phyloP scores from a whole-genome alignment of 1,140 invertebrate species.

The Drosophila santomea region DNA sequence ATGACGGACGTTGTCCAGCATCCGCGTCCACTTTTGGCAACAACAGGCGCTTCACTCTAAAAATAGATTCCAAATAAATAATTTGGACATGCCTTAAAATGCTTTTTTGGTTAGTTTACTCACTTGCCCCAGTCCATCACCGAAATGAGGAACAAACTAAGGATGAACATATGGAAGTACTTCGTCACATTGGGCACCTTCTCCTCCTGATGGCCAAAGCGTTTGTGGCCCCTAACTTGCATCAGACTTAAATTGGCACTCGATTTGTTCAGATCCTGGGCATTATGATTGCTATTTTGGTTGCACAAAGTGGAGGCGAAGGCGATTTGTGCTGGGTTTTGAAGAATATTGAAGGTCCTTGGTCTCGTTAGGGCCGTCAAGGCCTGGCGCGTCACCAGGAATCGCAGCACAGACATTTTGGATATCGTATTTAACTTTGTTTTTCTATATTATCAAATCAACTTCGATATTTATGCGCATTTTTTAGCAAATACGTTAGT shows the following conservation, averaged over 20 bases:
- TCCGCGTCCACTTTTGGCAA: conserved; percentile 84
- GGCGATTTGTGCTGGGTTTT: conserved; percentile 31
- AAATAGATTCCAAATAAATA: conserved; percentile 51
- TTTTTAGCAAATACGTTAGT: conserved; percentile 16
- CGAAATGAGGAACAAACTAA: conserved; percentile 66
- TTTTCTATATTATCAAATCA: conserved; percentile 25
- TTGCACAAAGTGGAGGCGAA: conserved; percentile 41
- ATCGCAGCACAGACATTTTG: conserved; percentile 68
- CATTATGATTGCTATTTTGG: conserved; percentile 16
- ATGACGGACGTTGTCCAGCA: conserved; percentile 55
- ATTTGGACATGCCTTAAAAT: background rate
- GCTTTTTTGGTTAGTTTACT: conserved; percentile 45
- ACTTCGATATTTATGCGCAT: conserved; percentile 48
- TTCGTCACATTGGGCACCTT: conserved; percentile 78
- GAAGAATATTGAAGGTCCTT: conserved; percentile 17
- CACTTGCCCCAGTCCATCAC: conserved; percentile 85
- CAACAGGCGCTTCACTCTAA: conserved; percentile 69
- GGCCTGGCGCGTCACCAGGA: conserved; percentile 65
- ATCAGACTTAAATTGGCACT: conserved; percentile 15
- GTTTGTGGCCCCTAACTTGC: conserved; percentile 84
- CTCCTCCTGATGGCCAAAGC: conserved; percentile 86
- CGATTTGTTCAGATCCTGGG: conserved; percentile 12
- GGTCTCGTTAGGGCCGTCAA: conserved; percentile 47
- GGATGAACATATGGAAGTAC: conserved; percentile 83
- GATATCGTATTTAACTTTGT: conserved; percentile 6